phyloP scores from a whole-genome alignment of 2,113 vertebrate species.

The Tachysurus vachellii region DNA sequence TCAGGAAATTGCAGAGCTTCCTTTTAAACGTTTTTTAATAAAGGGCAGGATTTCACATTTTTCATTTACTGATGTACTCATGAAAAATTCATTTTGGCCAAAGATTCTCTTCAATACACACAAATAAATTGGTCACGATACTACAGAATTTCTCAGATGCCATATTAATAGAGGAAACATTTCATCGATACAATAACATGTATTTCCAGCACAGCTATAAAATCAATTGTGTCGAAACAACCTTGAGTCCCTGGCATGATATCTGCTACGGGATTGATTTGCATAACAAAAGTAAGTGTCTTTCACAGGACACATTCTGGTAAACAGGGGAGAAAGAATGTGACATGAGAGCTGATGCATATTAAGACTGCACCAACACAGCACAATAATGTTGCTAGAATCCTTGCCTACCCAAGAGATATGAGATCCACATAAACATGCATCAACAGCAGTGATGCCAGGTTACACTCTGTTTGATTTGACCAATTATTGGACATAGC shows the following conservation, averaged over 20 bases:
- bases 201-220: conserved; percentile 16
- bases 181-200: conserved; percentile 17
- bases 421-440: conserved; percentile 18
- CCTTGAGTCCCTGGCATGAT: conserved; percentile 66
- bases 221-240: conserved; percentile 57
- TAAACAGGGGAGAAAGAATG: conserved; percentile 48
- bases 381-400: conserved; percentile 29
- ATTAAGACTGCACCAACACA: conserved; percentile 35
- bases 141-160: neutral
- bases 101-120: neutral
- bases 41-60: neutral
- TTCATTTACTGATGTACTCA: conserved; percentile 29
- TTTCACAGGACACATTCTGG: conserved; percentile 50
- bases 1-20: neutral
- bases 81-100: conserved; percentile 25
- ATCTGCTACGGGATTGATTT: conserved; percentile 57
- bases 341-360: conserved; percentile 33
- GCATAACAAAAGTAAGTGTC: conserved; percentile 65
- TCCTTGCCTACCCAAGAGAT: conserved; percentile 26
- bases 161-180: conserved; percentile 18
- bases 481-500: conserved; percentile 36
- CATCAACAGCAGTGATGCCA: conserved; percentile 44
- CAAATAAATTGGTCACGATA: conserved; percentile 5
- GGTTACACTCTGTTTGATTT: conserved; percentile 29
- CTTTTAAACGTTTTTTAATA: conserved; percentile 15